phyloP scores from a whole-genome alignment of 2,113 vertebrate species.

The Bagarius yarrelli region DNA sequence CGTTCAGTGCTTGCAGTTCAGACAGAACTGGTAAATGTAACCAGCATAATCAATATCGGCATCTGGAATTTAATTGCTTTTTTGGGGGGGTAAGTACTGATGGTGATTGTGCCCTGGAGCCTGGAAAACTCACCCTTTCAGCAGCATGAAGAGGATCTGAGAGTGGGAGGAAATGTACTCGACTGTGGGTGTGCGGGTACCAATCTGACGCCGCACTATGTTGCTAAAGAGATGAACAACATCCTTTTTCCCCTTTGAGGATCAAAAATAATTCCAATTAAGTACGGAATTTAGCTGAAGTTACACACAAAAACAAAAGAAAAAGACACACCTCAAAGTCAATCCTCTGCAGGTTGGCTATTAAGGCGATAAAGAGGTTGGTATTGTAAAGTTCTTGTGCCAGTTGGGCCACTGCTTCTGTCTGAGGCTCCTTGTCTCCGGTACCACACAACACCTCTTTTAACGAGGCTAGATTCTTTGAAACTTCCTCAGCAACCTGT shows the following conservation, averaged over 20 bases:
- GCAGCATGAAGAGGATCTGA: slow-evolving; percentile 80
- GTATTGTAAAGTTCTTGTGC: slow-evolving; percentile 80
- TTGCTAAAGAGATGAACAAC: slow-evolving; percentile 81
- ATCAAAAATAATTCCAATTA: background rate
- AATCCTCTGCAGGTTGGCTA: slow-evolving; percentile 75
- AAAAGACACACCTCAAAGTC: slow-evolving; percentile 72
- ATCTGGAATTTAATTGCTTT: slow-evolving; percentile 24
- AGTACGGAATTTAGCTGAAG: background rate
- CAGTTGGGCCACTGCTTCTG: slow-evolving; percentile 76
- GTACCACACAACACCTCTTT: slow-evolving; percentile 77
- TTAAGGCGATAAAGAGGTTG: slow-evolving; percentile 75
- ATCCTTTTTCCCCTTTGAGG: slow-evolving; percentile 76
- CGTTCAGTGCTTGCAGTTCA: background rate
- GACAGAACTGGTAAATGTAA: background rate
- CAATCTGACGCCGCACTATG: slow-evolving; percentile 79
- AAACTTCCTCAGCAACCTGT: slow-evolving; percentile 75
- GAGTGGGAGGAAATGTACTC: slow-evolving; percentile 79
- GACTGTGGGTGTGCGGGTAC: slow-evolving; percentile 75
- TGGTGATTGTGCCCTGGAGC: slow-evolving; percentile 33
- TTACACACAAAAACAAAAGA: background rate
- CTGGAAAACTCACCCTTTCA: slow-evolving; percentile 73
- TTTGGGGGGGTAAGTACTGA: slow-evolving; percentile 6
- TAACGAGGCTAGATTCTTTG: slow-evolving; percentile 72
- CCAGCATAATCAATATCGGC: slow-evolving; percentile 22
- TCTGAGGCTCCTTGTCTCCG: slow-evolving; percentile 79